These are phyloP conservation scores for Ophonus ardosiacus DNA, from an alignment of 2,888 invertebrate genomes.

Conservation along the genomic window DNA sequence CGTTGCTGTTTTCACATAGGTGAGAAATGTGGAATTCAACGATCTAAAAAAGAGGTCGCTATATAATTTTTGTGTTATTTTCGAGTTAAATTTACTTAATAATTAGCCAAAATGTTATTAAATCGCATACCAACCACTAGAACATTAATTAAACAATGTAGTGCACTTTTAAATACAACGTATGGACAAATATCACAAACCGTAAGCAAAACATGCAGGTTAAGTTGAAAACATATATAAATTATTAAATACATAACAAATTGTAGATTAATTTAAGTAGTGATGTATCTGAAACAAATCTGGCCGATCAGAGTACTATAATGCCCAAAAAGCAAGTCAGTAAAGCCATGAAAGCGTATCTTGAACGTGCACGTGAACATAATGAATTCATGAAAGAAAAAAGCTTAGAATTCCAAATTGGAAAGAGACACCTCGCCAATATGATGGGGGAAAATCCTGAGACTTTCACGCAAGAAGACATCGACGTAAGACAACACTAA, in stretches of 20 bases:
- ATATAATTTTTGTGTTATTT: conserved; percentile 6
- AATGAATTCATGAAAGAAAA: conserved; percentile 91
- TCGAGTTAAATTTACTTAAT: neutral
- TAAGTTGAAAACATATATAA: conserved; percentile 19
- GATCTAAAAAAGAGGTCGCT: neutral
- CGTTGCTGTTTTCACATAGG: too few relatives aligned
- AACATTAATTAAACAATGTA: conserved; percentile 52
- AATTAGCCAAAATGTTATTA: conserved; percentile 52
- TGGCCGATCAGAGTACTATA: conserved; percentile 32
- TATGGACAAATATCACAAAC: conserved; percentile 38
- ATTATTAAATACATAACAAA: conserved; percentile 19
- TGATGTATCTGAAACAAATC: conserved; percentile 24
- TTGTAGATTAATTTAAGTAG: conserved; percentile 57
- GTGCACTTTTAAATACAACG: conserved; percentile 25
- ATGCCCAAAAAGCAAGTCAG: conserved; percentile 81
- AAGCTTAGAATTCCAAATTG: conserved; percentile 90
- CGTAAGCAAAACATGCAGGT: conserved; percentile 36
- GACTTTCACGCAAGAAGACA: conserved; percentile 90
- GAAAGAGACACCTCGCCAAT: conserved; percentile 96
- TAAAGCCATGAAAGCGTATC: conserved; percentile 93
- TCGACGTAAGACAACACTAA: conserved; percentile 81
- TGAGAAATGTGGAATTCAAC: neutral
- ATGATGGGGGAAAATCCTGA: conserved; percentile 98
- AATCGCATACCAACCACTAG: conserved; percentile 48
- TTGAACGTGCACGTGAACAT: conserved; percentile 88